Evolutionary conservation across 1,140 invertebrate species (phyloP), one percentile per base, ranked within the genome.

Genomic region (Bradynema listronoti): DNA sequence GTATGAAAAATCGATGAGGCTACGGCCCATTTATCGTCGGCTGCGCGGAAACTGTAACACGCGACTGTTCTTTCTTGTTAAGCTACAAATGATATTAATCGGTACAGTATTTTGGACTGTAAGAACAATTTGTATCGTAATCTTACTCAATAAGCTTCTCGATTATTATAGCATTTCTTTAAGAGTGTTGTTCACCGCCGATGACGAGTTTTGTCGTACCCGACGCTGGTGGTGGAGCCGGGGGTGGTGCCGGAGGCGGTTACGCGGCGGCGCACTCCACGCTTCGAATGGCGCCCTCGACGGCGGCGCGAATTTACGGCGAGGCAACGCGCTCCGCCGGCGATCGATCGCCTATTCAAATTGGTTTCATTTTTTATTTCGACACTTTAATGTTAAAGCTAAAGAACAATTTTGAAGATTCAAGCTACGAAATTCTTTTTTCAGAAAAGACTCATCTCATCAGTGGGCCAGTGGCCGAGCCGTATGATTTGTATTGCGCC

Each of bases 401-500:
- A 39, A 11, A 39, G 19, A 9, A 22, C 7, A 7, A 24, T 47
- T 7, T 9, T 47, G 7, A 9, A 47, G 22, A 9, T 9, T 9
- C 45, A 24, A 47, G 45, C 45, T 22, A 47, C 11, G 9, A 50
- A 50, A 50, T 4, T 4, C 27, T 50, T 50, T 50, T 2, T 50
- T 4, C 4, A 50, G 47, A 50, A 50, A 50, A 24, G 27, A 29
- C 47, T n/a, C 29, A 50, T 27, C 14, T 32, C 47, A 50, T 50
- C 16, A 29, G 16, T n/a, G 47, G 4, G 19, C 45, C 3, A 50
- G 47, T 50, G 3, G 27, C 47, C 34, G 47, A 50, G 47, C 53
- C 53, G 0, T 32, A 56, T 36, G 71, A 75, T 36, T 36, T 74
- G 7, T 60, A 55, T 70, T 75, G 73, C 49, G 61, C 49, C 19